Conservation (phyloP, 2,888 invertebrate species). For the Drosophila suboccidentalis region DNA sequence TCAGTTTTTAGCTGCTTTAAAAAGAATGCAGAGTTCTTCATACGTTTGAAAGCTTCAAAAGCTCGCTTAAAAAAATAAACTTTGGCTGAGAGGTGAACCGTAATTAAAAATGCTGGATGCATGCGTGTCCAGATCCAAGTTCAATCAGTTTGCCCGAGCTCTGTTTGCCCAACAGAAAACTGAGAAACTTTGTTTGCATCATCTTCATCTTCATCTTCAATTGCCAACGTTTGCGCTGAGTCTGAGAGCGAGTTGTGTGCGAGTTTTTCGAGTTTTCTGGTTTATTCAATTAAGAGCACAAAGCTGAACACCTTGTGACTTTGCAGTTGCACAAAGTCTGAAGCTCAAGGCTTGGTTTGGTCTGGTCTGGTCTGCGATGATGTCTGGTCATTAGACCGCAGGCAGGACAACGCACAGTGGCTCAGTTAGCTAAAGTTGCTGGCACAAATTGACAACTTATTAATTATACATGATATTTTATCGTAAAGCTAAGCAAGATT, state of each 20-base stretch:
- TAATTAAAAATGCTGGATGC: constrained; percentile 8
- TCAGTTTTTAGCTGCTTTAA: not conserved
- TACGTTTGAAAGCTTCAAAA: not conserved
- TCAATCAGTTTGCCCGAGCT: constrained; percentile 1
- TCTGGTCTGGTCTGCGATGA: not conserved
- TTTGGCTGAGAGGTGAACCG: not conserved
- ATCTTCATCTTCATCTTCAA: not conserved
- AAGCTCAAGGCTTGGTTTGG: constrained; percentile 7
- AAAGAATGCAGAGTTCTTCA: not conserved
- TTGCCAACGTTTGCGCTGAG: not conserved
- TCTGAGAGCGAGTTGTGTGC: not conserved
- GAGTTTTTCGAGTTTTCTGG: constrained; percentile 17
- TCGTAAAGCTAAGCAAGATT: no score
- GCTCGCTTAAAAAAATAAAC: not conserved
- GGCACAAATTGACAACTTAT: not conserved
- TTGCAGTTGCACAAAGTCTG: constrained; percentile 9
- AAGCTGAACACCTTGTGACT: constrained; percentile 36
- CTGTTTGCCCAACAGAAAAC: not conserved
- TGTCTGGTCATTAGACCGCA: constrained; percentile 31
- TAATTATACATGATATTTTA: not conserved
- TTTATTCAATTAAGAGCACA: constrained; percentile 51
- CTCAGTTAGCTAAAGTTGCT: not conserved
- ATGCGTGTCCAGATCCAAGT: not conserved
- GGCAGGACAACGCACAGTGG: constrained; percentile 9
- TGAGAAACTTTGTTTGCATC: constrained; percentile 1